Conservation (phyloP, 2,888 invertebrate genomes). For the Rhaphigaster nebulosa region DNA sequence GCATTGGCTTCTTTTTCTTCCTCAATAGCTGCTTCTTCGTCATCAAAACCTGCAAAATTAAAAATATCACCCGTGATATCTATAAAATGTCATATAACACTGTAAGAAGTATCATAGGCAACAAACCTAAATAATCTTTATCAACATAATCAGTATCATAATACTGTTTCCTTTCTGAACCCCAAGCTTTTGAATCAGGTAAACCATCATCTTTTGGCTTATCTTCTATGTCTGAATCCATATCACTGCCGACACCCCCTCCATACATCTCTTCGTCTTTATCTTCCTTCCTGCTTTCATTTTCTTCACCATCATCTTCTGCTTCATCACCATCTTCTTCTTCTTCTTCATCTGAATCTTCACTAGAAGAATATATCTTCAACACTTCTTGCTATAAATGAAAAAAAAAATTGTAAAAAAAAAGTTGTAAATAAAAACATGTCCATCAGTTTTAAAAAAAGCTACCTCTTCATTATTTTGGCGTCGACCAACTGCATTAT, state of each 20-base stretch:
- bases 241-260: slow-evolving; percentile 65
- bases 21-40: slow-evolving; percentile 81
- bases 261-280: slow-evolving; percentile 74
- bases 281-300: slow-evolving; percentile 71
- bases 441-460: not conserved
- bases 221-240: slow-evolving; percentile 81
- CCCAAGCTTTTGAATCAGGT: slow-evolving; percentile 90
- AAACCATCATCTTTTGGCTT: slow-evolving; percentile 79
- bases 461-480: slow-evolving; percentile 61
- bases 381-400: slow-evolving; percentile 66
- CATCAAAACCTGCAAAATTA: slow-evolving; percentile 69
- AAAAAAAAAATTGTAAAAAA: no score
- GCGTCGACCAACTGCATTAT: slow-evolving; percentile 64
- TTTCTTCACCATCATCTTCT: slow-evolving; percentile 70
- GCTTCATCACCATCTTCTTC: slow-evolving; percentile 71
- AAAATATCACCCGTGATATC: not conserved
- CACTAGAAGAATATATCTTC: slow-evolving; percentile 65
- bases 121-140: slow-evolving; percentile 82
- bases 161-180: slow-evolving; percentile 82
- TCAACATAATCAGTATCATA: slow-evolving; percentile 93
- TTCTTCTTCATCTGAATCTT: slow-evolving; percentile 64
- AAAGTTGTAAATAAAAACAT: not conserved
- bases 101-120: not conserved
- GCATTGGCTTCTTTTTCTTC: slow-evolving; percentile 88
- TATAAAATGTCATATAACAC: slow-evolving; percentile 34